phyloP scores from a whole-genome alignment of 2,113 vertebrate species.

The Zingel zingel region DNA sequence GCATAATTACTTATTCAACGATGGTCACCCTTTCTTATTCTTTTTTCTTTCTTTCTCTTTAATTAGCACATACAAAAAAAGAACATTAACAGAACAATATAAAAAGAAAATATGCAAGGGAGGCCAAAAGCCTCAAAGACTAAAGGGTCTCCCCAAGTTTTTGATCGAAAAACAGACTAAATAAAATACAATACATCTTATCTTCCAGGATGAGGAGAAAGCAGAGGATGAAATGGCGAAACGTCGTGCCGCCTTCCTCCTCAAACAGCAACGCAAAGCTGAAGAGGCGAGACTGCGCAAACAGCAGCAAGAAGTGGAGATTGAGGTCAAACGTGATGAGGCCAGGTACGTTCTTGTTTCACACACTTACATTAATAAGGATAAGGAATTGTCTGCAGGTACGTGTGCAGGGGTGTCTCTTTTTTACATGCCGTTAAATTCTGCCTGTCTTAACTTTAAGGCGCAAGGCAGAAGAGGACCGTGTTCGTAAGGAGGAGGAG shows the following conservation, averaged over 20 bases:
- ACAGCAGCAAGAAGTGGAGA: conserved; percentile 91
- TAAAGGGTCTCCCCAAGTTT: too few species aligned
- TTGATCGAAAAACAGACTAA: too few species aligned
- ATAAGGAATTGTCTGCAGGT: background rate
- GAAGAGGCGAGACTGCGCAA: conserved; percentile 92
- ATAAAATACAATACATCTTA: too few species aligned
- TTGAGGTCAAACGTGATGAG: conserved; percentile 93
- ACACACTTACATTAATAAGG: background rate
- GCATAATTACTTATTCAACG: background rate
- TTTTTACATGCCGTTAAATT: background rate
- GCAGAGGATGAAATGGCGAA: conserved; percentile 95
- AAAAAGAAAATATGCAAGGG: too few species aligned
- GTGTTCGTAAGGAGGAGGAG: conserved; percentile 95
- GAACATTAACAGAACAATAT: too few species aligned
- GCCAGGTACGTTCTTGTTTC: conserved; percentile 82
- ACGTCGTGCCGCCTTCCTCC: conserved; percentile 92
- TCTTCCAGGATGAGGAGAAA: conserved; percentile 92
- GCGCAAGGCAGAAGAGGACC: conserved; percentile 95
- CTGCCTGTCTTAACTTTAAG: conserved; percentile 70
- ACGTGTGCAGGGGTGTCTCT: too few species aligned
- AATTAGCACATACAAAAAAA: too few species aligned
- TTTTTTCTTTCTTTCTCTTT: background rate
- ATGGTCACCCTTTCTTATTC: background rate
- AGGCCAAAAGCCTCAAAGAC: too few species aligned
- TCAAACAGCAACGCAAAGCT: conserved; percentile 96